phyloP scores from a whole-genome alignment of 1,140 invertebrate species.

The Drosophila sp. region DNA sequence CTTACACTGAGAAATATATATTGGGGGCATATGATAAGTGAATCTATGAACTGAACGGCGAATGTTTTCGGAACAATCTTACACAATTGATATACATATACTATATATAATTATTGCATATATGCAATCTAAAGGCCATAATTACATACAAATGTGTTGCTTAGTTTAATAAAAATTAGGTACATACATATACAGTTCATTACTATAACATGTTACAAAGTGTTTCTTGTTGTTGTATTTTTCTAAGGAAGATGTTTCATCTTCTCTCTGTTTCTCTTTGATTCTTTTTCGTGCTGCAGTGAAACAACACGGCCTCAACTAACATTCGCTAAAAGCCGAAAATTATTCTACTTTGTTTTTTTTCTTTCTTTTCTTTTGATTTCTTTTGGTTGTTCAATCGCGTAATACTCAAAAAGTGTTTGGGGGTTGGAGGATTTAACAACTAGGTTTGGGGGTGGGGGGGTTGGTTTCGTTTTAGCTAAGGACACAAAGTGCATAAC shows the following conservation, averaged over 20 bases:
- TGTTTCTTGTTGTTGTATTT: conserved; percentile 17
- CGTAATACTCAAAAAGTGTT: conserved; percentile 59
- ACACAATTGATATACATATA: conserved; percentile 2
- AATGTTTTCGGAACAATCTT: conserved; percentile 2
- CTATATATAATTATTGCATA: conserved; percentile 6
- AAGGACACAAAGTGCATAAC: conserved; percentile 72
- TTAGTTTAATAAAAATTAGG: conserved; percentile 53
- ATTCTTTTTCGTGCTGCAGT: conserved; percentile 8
- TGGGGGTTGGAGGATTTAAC: conserved; percentile 19
- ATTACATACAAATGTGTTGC: conserved; percentile 27
- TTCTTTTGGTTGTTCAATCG: conserved; percentile 61
- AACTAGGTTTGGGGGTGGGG: conserved; percentile 30
- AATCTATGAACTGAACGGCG: neutral
- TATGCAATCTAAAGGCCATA: conserved; percentile 13
- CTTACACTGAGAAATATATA: conserved; percentile 3
- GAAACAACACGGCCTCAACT: conserved; percentile 38
- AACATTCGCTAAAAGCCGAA: conserved; percentile 70
- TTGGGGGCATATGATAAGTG: neutral
- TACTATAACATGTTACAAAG: conserved; percentile 56
- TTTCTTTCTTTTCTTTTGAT: conserved; percentile 36
- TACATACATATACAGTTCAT: conserved; percentile 45
- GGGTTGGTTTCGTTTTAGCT: conserved; percentile 44
- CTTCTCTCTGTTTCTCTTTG: neutral
- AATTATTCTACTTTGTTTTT: conserved; percentile 54
- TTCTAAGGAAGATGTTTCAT: conserved; percentile 3